Percentiles rank a stretch among this genome's conserved stretches.
These are phyloP conservation scores for Gorsachius magnificus DNA, from an alignment of 2,797 vertebrate genomes.

Conservation along the genomic window DNA sequence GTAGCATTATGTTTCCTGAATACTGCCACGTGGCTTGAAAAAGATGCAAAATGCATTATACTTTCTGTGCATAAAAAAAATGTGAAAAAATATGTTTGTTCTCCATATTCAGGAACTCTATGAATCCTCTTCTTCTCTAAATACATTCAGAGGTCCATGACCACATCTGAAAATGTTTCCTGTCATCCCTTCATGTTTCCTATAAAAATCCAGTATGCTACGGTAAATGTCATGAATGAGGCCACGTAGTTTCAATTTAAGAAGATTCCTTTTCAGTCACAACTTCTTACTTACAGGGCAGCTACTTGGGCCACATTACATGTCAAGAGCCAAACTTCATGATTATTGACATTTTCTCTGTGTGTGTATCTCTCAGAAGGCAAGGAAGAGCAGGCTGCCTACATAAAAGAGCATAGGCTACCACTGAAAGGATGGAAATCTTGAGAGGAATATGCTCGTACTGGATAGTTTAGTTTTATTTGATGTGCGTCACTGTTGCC, in stretches of 20 bases:
- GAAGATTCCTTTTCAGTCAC: constrained; percentile 54
- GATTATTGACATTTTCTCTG: not conserved
- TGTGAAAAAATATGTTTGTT: not conserved
- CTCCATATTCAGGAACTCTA: not conserved
- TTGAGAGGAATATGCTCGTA: not conserved
- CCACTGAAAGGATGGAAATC: not conserved
- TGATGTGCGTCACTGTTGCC: not conserved
- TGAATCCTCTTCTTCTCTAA: not conserved
- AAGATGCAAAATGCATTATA: not conserved
- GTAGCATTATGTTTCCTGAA: not conserved
- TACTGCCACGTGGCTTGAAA: not conserved
- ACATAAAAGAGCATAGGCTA: not conserved
- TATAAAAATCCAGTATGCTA: constrained; percentile 13
- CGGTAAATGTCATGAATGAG: constrained; percentile 48
- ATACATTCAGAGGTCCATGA: not conserved
- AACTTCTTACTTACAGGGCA: constrained; percentile 18
- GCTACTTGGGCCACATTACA: constrained; percentile 28
- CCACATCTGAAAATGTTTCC: constrained; percentile 34
- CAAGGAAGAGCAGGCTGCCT: not conserved
- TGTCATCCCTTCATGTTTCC: constrained; percentile 27
- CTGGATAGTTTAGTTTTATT: not conserved
- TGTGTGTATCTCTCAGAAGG: not conserved
- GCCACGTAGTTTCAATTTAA: constrained; percentile 56
- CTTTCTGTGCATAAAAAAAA: not conserved
- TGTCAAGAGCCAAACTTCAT: constrained; percentile 5